Evolutionary conservation across 2,113 vertebrate genomes (phyloP), one percentile per base, ranked within the genome.

Genomic region (Boulengeromyrus knoepffleri): DNA sequence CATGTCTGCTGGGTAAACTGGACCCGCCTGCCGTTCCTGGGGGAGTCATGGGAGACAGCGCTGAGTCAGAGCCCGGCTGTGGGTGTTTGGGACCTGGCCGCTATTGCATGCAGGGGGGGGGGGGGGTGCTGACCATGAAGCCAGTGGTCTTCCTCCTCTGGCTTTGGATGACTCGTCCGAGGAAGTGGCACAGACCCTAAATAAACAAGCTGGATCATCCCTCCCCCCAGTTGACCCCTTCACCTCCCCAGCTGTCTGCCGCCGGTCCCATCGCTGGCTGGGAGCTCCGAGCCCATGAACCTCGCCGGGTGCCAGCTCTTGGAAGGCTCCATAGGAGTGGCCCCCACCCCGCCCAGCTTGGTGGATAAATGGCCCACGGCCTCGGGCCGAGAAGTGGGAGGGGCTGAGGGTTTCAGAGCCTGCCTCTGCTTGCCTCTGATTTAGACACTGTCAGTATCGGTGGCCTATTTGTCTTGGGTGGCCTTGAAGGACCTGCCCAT

Each of bases 121-220:
- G 49, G 2, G 49, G 27, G 12, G 70, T 5, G 27, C 31, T 8
- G 42, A 21, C 42, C 49, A 12, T 50, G 24, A n/a, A 42, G 21
- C 47, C 47, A 19, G 86, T 50, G 24, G 27, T 47, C 49, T 24
- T n/a, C 31, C 45, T 46, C 24, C 8, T 84, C 19, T 83, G 89
- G 39, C n/a, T 31, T 36, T 15, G 36, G 6, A 24, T 89, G 89
- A 89, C 39, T 89, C 50, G 56, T 12, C 36, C 0, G 10, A 89
- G 89, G 89, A 89, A 62, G 36, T 50, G 24, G 77, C 19, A n/a
- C 77, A 85, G 89, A 89, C 89, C 74, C 89, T 80, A 85, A 89
- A 89, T 80, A 89, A 89, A 89, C 42, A 8, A 27, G n/a, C 53
- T 47, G 21, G 0, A 56, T 39, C 53, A 17, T n/a, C 47, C 47